Conservation (phyloP, 2,888 invertebrate species). For the Aspidiotus destructor region DNA sequence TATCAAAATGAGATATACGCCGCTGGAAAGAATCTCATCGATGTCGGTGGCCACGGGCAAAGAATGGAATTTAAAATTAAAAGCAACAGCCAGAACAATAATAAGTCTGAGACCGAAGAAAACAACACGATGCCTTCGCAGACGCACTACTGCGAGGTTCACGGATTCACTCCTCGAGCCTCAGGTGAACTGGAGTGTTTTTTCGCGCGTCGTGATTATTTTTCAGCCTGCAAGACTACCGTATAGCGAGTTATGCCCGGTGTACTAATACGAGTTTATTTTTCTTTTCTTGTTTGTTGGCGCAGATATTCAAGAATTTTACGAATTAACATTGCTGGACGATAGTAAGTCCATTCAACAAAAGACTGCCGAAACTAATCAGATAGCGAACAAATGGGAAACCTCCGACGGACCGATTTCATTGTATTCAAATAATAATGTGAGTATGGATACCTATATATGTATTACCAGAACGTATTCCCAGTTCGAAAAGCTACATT, state of each 20-base stretch:
- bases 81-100: slow-evolving; percentile 5
- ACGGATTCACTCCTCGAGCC: slow-evolving; percentile 23
- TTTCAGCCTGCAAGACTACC: neutral
- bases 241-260: neutral
- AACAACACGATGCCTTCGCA: neutral
- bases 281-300: slow-evolving; percentile 38
- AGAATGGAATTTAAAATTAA: slow-evolving; percentile 23
- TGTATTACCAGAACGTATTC: too few species aligned
- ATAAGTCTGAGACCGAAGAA: slow-evolving; percentile 3
- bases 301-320: slow-evolving; percentile 97
- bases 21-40: slow-evolving; percentile 16
- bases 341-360: slow-evolving; percentile 74
- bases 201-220: neutral
- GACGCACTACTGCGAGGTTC: slow-evolving; percentile 22
- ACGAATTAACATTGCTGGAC: slow-evolving; percentile 91
- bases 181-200: slow-evolving; percentile 16
- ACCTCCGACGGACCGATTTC: slow-evolving; percentile 55
- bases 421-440: slow-evolving; percentile 52
- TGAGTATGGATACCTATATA: slow-evolving; percentile 42
- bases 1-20: slow-evolving; percentile 1
- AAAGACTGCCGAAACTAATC: slow-evolving; percentile 89
- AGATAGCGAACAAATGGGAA: slow-evolving; percentile 93
- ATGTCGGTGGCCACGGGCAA: slow-evolving; percentile 15
- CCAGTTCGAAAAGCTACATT: too few species aligned
- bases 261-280: slow-evolving; percentile 1